Evolutionary conservation across 2,113 vertebrate species (phyloP).

Genomic region (Cathartes aura): DNA sequence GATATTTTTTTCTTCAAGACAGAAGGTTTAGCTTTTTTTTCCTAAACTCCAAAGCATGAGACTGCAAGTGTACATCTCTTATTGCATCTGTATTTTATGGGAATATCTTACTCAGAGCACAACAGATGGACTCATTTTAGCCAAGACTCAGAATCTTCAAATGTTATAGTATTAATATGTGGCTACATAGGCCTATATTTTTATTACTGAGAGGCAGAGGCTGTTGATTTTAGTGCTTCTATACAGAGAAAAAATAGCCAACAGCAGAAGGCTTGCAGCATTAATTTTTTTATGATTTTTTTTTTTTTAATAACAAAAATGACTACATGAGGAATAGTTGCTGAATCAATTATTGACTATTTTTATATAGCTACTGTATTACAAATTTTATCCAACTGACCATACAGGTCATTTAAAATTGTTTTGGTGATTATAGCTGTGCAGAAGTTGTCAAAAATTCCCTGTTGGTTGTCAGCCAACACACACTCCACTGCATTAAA

Average conservation of each 20-base stretch:
- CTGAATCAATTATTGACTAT: background rate
- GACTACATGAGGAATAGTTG: background rate
- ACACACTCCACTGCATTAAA: background rate
- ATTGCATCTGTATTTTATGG: conserved; percentile 65
- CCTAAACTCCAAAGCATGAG: conserved; percentile 50
- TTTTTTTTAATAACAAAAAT: background rate
- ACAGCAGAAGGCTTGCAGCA: background rate
- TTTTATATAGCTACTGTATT: background rate
- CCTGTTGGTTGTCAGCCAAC: background rate
- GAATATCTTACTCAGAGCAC: conserved; percentile 42
- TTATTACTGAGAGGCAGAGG: background rate
- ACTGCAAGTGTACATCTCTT: conserved; percentile 55
- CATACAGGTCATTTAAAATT: background rate
- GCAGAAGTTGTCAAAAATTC: background rate
- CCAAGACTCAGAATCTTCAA: background rate
- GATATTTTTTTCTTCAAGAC: conserved; percentile 56
- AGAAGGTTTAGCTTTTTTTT: conserved; percentile 61
- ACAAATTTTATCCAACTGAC: background rate
- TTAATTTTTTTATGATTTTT: background rate
- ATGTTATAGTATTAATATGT: background rate
- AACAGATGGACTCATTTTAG: conserved; percentile 64
- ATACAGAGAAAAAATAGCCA: background rate
- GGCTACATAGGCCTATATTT: background rate
- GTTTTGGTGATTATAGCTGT: background rate
- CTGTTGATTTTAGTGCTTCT: background rate